Evolutionary conservation across 1,140 invertebrate genomes (phyloP).

Genomic region (Drosophila insularis): DNA sequence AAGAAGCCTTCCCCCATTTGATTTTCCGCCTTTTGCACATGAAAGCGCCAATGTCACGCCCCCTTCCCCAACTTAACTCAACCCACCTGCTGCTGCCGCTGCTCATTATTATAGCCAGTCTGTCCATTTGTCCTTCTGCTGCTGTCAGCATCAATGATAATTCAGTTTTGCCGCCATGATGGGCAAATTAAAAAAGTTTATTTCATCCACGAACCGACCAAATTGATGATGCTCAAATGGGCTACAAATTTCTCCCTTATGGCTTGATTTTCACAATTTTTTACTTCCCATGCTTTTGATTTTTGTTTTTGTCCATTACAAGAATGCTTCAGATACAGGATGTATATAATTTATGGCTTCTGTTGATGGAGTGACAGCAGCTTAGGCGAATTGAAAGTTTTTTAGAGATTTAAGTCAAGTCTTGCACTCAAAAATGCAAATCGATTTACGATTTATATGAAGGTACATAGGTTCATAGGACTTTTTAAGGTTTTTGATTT

Average conservation of each 20-base stretch:
- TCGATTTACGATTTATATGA: too few relatives aligned
- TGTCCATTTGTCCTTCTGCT: neutral
- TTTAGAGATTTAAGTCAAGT: neutral
- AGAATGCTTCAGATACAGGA: neutral
- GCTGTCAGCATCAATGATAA: constrained; percentile 49
- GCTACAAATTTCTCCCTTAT: constrained; percentile 45
- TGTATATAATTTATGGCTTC: neutral
- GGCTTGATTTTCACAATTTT: constrained; percentile 36
- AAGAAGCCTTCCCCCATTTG: constrained; percentile 37
- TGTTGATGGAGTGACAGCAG: neutral
- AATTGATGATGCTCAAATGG: constrained; percentile 24
- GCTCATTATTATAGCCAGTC: constrained; percentile 28
- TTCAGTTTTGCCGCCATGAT: constrained; percentile 59
- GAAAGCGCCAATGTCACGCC: constrained; percentile 20
- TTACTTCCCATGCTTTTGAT: constrained; percentile 4
- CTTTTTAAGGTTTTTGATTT: too few relatives aligned
- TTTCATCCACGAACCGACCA: constrained; percentile 34
- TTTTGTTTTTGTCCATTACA: constrained; percentile 15
- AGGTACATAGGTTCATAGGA: too few relatives aligned
- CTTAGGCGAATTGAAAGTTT: neutral
- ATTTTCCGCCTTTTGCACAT: constrained; percentile 55
- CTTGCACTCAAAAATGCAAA: neutral
- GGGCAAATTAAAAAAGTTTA: constrained; percentile 61
- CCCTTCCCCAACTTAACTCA: neutral
- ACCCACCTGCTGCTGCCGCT: neutral